A percentile compares a stretch with the other conserved stretches of the same genome.
Evolutionary conservation across 2,888 invertebrate species (phyloP).

Genomic region (Temnothorax rugatulus): DNA sequence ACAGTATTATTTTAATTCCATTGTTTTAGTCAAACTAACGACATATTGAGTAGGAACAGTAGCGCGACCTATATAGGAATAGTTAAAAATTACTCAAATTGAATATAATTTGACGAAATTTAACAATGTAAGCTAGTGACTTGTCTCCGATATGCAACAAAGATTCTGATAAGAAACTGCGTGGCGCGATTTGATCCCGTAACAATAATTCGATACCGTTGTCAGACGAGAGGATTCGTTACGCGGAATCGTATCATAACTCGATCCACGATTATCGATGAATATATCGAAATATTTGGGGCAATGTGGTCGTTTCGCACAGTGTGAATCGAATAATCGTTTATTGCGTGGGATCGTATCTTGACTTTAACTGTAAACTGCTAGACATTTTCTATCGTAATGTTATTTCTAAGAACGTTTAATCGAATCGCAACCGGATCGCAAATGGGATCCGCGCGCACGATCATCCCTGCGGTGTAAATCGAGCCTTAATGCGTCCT

Average conservation of each 20-base stretch:
- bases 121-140: background rate
- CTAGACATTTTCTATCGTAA: background rate
- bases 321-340: slow-evolving; percentile 12
- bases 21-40: no score
- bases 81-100: no score
- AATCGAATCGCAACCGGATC: background rate
- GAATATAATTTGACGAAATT: no score
- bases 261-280: background rate
- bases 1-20: no score
- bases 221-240: background rate
- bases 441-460: background rate
- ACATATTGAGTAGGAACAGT: no score
- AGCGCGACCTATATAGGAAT: no score
- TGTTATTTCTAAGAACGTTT: slow-evolving; percentile 7
- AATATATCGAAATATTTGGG: background rate
- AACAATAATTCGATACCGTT: background rate
- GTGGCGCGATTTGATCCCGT: background rate
- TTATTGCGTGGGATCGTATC: background rate
- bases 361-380: background rate
- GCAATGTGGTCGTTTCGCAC: slow-evolving; percentile 2
- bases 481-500: slow-evolving; percentile 22
- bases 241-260: background rate
- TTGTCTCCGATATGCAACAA: background rate
- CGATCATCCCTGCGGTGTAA: slow-evolving; percentile 21
- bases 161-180: background rate